Percentiles rank a stretch among this genome's conserved stretches.
phyloP scores from a whole-genome alignment of 1,140 invertebrate species.

The Dendroctonus valens region DNA sequence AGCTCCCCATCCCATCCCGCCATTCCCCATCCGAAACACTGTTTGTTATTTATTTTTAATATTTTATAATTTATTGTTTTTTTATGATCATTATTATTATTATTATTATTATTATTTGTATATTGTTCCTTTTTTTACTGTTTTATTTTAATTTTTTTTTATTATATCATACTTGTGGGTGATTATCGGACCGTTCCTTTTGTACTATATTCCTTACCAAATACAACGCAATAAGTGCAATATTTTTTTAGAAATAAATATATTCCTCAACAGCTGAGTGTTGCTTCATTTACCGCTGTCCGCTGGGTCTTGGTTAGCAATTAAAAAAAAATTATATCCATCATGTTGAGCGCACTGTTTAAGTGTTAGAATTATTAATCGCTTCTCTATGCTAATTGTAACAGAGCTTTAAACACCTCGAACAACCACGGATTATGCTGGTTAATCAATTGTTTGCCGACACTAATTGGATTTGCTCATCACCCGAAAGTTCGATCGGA shows the following conservation, averaged over 20 bases:
- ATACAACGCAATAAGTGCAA: conserved; percentile 35
- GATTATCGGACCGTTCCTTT: conserved; percentile 18
- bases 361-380: conserved; percentile 15
- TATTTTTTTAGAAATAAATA: conserved; percentile 32
- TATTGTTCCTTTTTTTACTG: conserved; percentile 31
- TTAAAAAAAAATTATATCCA: conserved; percentile 1
- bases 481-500: too few relatives aligned
- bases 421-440: too few relatives aligned
- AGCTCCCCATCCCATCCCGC: too few relatives aligned
- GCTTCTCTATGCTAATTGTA: conserved; percentile 8
- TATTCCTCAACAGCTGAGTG: background rate
- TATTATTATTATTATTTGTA: conserved; percentile 23
- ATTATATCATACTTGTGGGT: conserved; percentile 8
- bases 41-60: conserved; percentile 32
- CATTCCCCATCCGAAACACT: background rate
- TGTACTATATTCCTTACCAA: conserved; percentile 31
- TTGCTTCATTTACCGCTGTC: background rate
- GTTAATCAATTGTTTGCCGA: too few relatives aligned
- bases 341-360: background rate
- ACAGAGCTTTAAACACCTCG: background rate
- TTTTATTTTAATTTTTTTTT: conserved; percentile 16
- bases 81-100: conserved; percentile 27
- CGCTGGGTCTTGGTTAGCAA: background rate
- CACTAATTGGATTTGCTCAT: too few relatives aligned
- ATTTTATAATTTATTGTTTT: conserved; percentile 29